A percentile compares a stretch with the other conserved stretches of the same genome.
Conservation (phyloP, 2,888 invertebrate genomes). For the Anthophora plumipes region DNA sequence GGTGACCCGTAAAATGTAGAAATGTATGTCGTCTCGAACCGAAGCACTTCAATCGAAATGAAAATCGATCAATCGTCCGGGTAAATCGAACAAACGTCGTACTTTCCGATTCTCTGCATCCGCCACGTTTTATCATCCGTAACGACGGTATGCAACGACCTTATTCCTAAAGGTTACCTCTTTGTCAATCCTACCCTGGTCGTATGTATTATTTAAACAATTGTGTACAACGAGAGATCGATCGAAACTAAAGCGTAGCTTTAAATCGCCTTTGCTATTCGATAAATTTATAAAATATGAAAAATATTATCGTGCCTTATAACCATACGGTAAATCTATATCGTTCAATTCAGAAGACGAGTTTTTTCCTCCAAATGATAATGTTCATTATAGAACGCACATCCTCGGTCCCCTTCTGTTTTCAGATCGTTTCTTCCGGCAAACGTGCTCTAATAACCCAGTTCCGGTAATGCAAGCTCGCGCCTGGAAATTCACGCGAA, state of each 20-base stretch:
- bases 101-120: neutral
- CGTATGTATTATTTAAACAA: constrained; percentile 31
- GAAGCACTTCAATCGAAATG: constrained; percentile 14
- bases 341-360: neutral
- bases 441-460: constrained; percentile 21
- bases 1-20: constrained; percentile 48
- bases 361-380: too few species aligned
- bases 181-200: constrained; percentile 5
- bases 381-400: neutral
- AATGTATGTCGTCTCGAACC: constrained; percentile 44
- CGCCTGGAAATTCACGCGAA: constrained; percentile 5
- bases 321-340: neutral
- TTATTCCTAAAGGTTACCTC: constrained; percentile 31
- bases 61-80: constrained; percentile 34
- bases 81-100: neutral
- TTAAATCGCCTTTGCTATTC: neutral
- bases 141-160: constrained; percentile 37
- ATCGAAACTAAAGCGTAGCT: neutral
- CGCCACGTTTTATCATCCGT: neutral
- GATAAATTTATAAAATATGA: neutral
- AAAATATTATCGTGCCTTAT: neutral
- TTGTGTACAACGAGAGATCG: neutral
- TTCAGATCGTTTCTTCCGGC: neutral
- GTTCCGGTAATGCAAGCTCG: constrained; percentile 20
- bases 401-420: neutral